Conservation (phyloP, 2,888 invertebrate genomes). For the Tenthredo distinguenda region DNA sequence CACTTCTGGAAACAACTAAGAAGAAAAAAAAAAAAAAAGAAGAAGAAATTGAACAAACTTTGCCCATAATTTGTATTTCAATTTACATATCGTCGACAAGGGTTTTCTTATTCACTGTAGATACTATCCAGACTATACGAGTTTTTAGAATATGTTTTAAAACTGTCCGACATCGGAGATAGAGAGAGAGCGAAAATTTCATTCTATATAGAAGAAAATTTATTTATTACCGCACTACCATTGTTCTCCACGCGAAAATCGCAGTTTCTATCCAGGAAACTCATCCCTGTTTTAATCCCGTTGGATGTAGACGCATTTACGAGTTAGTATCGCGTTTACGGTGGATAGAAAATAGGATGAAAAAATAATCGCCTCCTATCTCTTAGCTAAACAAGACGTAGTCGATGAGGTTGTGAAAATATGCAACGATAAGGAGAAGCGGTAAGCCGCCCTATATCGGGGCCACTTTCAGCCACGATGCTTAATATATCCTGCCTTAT, state of each 20-base stretch:
- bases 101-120: conserved; percentile 12
- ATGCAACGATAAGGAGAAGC: conserved; percentile 49
- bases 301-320: neutral
- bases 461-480: conserved; percentile 32
- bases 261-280: neutral
- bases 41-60: conserved; percentile 1
- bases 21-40: neutral
- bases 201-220: neutral
- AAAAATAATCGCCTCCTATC: conserved; percentile 23
- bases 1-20: neutral
- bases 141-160: conserved; percentile 12
- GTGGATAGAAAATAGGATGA: neutral
- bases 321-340: neutral
- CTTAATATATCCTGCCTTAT: conserved; percentile 23
- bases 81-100: conserved; percentile 43
- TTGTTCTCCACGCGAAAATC: neutral
- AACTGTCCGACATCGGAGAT: neutral
- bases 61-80: conserved; percentile 45
- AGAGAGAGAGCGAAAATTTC: neutral
- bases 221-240: neutral
- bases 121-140: neutral
- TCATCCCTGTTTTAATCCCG: neutral
- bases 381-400: conserved; percentile 4
- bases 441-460: conserved; percentile 46
- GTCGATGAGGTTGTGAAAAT: conserved; percentile 53